Conservation (phyloP, 2,888 invertebrate genomes). For the Leptinotarsa haldemani region DNA sequence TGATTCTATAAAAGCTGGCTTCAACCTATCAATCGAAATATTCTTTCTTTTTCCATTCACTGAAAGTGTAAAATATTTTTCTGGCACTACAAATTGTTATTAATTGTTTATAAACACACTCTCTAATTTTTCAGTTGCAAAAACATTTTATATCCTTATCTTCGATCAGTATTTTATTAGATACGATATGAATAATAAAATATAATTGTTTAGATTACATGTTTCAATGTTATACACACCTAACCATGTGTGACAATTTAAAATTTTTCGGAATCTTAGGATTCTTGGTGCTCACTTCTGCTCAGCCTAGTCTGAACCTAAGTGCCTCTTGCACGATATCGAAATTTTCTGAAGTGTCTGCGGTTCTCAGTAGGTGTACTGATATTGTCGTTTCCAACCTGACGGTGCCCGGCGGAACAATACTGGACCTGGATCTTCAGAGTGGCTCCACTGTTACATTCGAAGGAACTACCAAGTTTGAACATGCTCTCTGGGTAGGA, state of each 20-base stretch:
- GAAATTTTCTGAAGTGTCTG: conserved; percentile 27
- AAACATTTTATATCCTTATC: not conserved
- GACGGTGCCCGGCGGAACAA: conserved; percentile 35
- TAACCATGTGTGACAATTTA: not conserved
- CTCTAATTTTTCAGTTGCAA: no score
- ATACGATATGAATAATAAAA: not conserved
- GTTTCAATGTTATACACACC: not conserved
- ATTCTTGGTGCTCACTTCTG: not conserved
- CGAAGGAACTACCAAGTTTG: conserved; percentile 33
- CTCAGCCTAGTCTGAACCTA: not conserved
- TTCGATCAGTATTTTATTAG: not conserved
- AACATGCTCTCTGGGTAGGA: conserved; percentile 34
- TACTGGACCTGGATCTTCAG: conserved; percentile 28
- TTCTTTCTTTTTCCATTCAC: no score
- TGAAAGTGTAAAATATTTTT: no score
- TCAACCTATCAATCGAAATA: no score
- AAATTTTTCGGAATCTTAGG: not conserved
- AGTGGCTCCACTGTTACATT: conserved; percentile 30
- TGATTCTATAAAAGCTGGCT: no score
- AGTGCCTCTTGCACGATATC: conserved; percentile 28
- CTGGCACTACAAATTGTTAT: no score
- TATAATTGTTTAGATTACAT: not conserved
- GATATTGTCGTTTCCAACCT: conserved; percentile 35
- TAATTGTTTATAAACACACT: no score
- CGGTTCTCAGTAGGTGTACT: conserved; percentile 24